These are phyloP conservation scores for Cryptoblepharus egeriae DNA, from an alignment of 2,797 vertebrate species.

Conservation along the genomic window DNA sequence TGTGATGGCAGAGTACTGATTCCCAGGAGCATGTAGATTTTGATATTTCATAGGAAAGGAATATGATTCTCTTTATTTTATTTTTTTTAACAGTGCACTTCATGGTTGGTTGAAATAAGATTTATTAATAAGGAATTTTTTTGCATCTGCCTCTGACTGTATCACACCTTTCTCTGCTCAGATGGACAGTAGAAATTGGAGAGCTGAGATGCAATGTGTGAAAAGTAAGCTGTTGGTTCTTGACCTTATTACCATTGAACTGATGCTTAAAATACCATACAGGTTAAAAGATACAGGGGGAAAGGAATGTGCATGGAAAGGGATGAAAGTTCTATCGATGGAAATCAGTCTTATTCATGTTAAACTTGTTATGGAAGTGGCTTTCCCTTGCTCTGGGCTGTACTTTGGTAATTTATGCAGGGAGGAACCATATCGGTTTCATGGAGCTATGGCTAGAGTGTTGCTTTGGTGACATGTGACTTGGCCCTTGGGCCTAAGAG, in stretches of 20 bases:
- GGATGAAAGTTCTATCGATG: neutral
- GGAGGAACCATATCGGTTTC: neutral
- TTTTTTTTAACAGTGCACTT: neutral
- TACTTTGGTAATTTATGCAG: neutral
- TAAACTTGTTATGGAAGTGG: neutral
- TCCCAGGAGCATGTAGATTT: constrained; percentile 15
- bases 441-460: neutral
- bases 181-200: neutral
- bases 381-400: neutral
- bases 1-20: neutral
- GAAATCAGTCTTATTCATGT: neutral
- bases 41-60: neutral
- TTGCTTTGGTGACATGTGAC: neutral
- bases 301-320: neutral
- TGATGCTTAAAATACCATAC: neutral
- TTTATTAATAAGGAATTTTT: neutral
- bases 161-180: neutral
- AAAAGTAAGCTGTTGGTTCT: neutral
- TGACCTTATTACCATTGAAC: neutral
- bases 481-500: neutral
- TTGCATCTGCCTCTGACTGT: neutral
- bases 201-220: neutral
- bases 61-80: neutral
- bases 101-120: neutral
- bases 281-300: neutral